A percentile compares a stretch with the other conserved stretches of the same genome.
These are phyloP conservation scores for Phalacrocorax pelagicus DNA, from an alignment of 2,113 vertebrate genomes.

Conservation along the genomic window DNA sequence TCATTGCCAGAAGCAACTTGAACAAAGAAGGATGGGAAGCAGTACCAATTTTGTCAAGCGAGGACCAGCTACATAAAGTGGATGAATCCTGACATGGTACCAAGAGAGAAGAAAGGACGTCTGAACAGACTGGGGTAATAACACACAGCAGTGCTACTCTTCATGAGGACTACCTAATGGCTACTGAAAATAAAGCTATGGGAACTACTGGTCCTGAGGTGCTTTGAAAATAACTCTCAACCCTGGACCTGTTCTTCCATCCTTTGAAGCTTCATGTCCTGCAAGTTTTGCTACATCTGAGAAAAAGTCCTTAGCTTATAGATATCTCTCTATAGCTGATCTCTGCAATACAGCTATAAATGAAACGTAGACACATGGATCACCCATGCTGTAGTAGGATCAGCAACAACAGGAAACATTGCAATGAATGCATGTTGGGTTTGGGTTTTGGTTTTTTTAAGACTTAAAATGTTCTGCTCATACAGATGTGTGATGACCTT, in stretches of 20 bases:
- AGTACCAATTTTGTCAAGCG: not conserved
- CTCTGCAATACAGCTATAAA: not conserved
- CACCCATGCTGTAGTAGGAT: not conserved
- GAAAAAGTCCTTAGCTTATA: not conserved
- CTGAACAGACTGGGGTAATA: not conserved
- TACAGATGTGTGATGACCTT: conserved; percentile 17
- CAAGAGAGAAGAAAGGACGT: not conserved
- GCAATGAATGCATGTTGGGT: not conserved
- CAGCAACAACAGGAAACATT: not conserved
- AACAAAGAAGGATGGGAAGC: not conserved
- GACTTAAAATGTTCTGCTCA: not conserved
- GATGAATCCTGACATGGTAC: not conserved
- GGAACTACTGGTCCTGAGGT: not conserved
- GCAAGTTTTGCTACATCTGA: not conserved
- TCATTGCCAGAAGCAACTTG: not conserved
- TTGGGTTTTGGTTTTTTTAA: not conserved
- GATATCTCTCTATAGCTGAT: accelerated
- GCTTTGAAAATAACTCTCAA: not conserved
- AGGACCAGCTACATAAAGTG: not conserved
- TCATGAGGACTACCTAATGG: not conserved
- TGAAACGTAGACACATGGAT: accelerated
- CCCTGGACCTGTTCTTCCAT: not conserved
- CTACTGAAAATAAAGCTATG: not conserved
- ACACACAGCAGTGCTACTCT: not conserved
- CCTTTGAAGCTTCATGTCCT: not conserved